Evolutionary conservation across 2,888 invertebrate genomes (phyloP).

Genomic region (Sminthurinus aureus): DNA sequence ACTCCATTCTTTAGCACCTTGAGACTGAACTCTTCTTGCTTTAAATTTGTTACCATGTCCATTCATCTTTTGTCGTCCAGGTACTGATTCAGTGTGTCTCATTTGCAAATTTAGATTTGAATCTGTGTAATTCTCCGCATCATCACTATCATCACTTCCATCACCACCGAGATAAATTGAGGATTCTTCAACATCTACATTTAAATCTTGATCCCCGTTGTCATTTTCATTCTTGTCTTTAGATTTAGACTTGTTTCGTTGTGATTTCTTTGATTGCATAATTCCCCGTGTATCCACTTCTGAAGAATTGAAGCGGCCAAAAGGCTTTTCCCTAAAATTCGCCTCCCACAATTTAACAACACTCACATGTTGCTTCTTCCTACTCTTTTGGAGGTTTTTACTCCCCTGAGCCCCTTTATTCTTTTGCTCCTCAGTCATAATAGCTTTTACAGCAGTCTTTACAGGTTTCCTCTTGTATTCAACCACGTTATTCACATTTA

Average conservation of each 20-base stretch:
- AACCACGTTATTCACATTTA: background rate
- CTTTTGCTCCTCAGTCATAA: background rate
- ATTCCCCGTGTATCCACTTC: background rate
- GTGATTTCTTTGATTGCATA: too few relatives aligned
- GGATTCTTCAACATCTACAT: too few relatives aligned
- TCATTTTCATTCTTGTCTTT: background rate
- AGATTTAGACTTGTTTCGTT: too few relatives aligned
- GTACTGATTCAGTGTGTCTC: too few relatives aligned
- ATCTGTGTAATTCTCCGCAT: too few relatives aligned
- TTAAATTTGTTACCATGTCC: too few relatives aligned
- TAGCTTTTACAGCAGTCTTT: background rate
- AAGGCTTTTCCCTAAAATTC: background rate
- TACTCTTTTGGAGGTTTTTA: background rate
- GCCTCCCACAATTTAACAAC: conserved; percentile 8
- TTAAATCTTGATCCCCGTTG: background rate
- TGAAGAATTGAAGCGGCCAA: background rate
- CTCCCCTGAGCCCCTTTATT: background rate
- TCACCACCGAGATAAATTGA: too few relatives aligned
- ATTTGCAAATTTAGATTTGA: too few relatives aligned
- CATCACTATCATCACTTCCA: too few relatives aligned
- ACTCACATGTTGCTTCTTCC: background rate
- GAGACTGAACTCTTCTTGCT: too few relatives aligned
- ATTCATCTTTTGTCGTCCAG: too few relatives aligned
- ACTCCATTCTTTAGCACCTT: too few relatives aligned
- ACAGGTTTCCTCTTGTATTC: background rate